Base-by-base conservation (phyloP, 2,113 vertebrate species). In the Saccopteryx leptura region DNA sequence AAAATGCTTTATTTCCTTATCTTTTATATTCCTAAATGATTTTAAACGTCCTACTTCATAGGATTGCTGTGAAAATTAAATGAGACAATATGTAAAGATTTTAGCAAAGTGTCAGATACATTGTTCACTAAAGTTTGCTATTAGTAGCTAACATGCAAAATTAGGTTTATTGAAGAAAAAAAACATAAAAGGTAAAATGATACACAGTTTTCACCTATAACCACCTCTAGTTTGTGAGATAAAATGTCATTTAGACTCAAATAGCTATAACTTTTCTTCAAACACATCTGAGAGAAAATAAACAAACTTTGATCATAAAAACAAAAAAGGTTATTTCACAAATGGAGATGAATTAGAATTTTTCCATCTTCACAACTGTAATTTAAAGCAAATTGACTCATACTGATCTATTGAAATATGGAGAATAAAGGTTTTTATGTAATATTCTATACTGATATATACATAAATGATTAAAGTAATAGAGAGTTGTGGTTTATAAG, bases 391-490 rank as follows among this genome's bases (percentile, higher is more conserved):
- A 54, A 65, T 54, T 2, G 1, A 91, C 9, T 94, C 50, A 88
- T 85, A 94, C 79, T 71, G 12, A 95, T 82, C 26, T 95, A 46
- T 21, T 61, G 26, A 58, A 81, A 95, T 23, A 88, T 85, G 56
- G 63, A 95, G 71, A 97, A 97, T 96, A 97, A 95, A 33, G 4
- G 19, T 56, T 26, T 54, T 56, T 78, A 78, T 78, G 50, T 54
- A 95, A 97, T 96, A 96, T 93, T 66, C 61, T 91, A 23, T 90
- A 81, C 52, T 96, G 76, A 74, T n/a, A 96, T 92, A 90, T 85
- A 6, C 1, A 97, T 63, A 28, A 96, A 91, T 79, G 26, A 96
- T 94, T 96, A 97, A 95, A 7, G 33, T 2, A 92, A 96, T 80
- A 96, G 69, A 54, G 11, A 63, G 11, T 52, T 95, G 93, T 52